Evolutionary conservation across 2,888 invertebrate species (phyloP).

Genomic region (Melieria picta): DNA sequence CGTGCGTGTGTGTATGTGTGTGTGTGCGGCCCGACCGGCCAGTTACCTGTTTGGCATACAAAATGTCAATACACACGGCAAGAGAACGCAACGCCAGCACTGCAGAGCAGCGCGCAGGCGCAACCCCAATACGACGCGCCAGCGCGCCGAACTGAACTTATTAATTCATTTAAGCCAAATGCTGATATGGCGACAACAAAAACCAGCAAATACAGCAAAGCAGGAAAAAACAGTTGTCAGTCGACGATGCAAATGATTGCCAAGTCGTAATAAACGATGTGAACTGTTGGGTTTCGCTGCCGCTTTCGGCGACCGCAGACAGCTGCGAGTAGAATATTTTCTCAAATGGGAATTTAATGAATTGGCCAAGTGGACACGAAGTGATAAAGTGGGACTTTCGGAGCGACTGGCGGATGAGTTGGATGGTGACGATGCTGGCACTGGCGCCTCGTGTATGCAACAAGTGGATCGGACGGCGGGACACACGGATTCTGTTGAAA

Average conservation of each 20-base stretch:
- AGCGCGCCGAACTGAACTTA: constrained; percentile 18
- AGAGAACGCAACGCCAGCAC: neutral
- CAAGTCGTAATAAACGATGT: no score
- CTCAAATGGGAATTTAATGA: no score
- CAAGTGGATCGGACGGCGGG: no score
- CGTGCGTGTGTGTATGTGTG: constrained; percentile 1
- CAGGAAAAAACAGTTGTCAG: neutral
- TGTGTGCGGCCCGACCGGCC: constrained; percentile 15
- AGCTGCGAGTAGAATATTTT: no score
- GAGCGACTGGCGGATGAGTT: no score
- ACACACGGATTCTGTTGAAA: no score
- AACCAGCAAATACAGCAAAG: neutral
- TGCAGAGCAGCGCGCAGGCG: neutral
- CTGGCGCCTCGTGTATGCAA: no score
- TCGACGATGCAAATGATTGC: neutral
- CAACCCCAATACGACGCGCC: neutral
- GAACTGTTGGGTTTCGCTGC: no score
- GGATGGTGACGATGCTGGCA: no score
- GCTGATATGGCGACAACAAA: constrained; percentile 6
- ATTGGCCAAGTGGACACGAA: no score
- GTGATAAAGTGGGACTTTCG: no score
- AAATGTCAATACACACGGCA: neutral
- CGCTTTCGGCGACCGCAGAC: no score
- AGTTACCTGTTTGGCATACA: constrained; percentile 23
- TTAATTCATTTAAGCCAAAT: constrained; percentile 27